Percentiles rank a stretch among this genome's conserved stretches.
Evolutionary conservation across 2,113 vertebrate species (phyloP).

Genomic region (Cromileptes altivelis): DNA sequence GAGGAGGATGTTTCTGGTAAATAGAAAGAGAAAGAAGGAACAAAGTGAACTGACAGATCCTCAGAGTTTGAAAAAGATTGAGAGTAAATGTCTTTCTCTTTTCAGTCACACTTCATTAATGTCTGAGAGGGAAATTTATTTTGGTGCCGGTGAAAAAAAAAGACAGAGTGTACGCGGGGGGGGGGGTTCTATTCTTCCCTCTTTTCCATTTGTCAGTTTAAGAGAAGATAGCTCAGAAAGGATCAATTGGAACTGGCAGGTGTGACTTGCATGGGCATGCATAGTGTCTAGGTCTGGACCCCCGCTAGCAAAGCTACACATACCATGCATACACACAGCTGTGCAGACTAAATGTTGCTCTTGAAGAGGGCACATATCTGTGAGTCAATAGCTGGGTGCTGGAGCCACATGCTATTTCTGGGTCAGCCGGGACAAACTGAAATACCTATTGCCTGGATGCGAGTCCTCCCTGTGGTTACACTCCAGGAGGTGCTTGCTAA

Average conservation of each 20-base stretch:
- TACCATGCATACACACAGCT: constrained; percentile 35
- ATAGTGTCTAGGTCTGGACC: constrained; percentile 36
- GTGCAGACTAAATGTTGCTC: constrained; percentile 55
- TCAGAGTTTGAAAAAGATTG: background rate
- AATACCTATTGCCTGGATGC: constrained; percentile 46
- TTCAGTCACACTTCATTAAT: constrained; percentile 43
- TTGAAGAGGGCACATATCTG: constrained; percentile 42
- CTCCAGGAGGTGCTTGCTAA: constrained; percentile 57
- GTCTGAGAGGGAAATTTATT: constrained; percentile 26
- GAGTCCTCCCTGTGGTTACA: constrained; percentile 58
- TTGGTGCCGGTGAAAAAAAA: background rate
- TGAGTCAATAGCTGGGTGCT: constrained; percentile 48
- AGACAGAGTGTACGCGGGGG: background rate
- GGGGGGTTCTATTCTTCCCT: constrained; percentile 20
- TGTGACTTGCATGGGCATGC: constrained; percentile 50
- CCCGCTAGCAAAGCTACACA: constrained; percentile 44
- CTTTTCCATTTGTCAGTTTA: constrained; percentile 55
- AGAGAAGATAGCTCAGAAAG: constrained; percentile 56
- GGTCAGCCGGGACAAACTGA: constrained; percentile 55
- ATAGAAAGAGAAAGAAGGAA: background rate
- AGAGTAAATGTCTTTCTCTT: constrained; percentile 24
- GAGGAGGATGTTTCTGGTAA: constrained; percentile 88
- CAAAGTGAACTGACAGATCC: background rate
- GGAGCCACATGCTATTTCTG: constrained; percentile 49
- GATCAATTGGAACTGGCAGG: constrained; percentile 73